These are phyloP conservation scores for Sericinus montela DNA, from an alignment of 2,888 invertebrate species.

Conservation along the genomic window DNA sequence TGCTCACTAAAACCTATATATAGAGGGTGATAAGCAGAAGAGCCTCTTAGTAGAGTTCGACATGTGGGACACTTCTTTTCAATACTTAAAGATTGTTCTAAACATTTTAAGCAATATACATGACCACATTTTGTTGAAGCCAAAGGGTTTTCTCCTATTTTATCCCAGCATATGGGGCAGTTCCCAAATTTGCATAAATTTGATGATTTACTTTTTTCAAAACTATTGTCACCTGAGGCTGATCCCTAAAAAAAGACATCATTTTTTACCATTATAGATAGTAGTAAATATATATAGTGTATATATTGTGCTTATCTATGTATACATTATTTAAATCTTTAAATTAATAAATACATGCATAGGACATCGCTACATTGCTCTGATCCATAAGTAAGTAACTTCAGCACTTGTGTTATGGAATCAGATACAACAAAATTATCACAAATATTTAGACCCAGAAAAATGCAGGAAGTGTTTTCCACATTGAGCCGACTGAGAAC, in stretches of 20 bases:
- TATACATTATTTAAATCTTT: too few relatives aligned
- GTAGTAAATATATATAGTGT: too few relatives aligned
- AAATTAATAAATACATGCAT: too few relatives aligned
- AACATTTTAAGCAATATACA: conserved; percentile 49
- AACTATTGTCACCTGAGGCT: not conserved
- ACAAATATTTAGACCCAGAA: too few relatives aligned
- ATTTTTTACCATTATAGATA: too few relatives aligned
- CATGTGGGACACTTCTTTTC: conserved; percentile 54
- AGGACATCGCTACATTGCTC: too few relatives aligned
- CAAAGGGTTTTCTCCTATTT: conserved; percentile 43
- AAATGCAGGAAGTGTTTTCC: too few relatives aligned
- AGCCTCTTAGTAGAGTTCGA: conserved; percentile 37
- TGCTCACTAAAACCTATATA: conserved; percentile 16
- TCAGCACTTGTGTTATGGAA: too few relatives aligned
- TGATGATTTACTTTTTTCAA: not conserved
- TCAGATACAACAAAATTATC: too few relatives aligned
- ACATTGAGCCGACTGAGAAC: too few relatives aligned
- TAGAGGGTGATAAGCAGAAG: conserved; percentile 42
- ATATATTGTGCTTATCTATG: too few relatives aligned
- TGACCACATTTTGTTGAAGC: conserved; percentile 63
- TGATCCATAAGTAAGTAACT: too few relatives aligned
- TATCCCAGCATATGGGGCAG: conserved; percentile 57
- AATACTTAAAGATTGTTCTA: conserved; percentile 34
- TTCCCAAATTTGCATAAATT: conserved; percentile 31
- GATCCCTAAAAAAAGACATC: not conserved